Conservation (phyloP, 2,888 invertebrate species). For the Luffia ferchaultella region DNA sequence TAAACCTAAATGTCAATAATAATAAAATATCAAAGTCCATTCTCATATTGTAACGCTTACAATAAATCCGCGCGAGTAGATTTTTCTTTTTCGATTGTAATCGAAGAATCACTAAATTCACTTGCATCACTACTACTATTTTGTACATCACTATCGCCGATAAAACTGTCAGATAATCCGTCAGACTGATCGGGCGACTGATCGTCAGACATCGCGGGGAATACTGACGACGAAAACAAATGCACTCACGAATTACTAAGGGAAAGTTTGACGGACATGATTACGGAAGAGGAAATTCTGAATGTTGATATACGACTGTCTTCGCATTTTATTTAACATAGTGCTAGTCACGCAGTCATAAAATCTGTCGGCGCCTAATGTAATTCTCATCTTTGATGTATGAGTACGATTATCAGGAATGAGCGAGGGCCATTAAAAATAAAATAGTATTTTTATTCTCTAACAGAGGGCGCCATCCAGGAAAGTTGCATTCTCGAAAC, state of each 20-base stretch:
- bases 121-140: not conserved
- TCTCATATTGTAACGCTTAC: not conserved
- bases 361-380: not conserved
- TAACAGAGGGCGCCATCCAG: too few species aligned
- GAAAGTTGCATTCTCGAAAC: too few species aligned
- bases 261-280: not conserved
- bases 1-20: too few species aligned
- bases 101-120: not conserved
- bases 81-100: not conserved
- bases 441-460: too few species aligned
- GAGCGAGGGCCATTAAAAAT: too few species aligned
- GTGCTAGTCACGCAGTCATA: not conserved
- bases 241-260: conserved; percentile 3
- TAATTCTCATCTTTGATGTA: too few species aligned
- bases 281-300: not conserved
- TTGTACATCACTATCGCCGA: not conserved
- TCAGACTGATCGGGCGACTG: conserved; percentile 21
- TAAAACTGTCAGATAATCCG: conserved; percentile 48
- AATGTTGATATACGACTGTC: not conserved
- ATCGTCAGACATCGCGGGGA: conserved; percentile 22
- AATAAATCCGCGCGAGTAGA: not conserved
- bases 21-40: too few species aligned
- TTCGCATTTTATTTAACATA: not conserved
- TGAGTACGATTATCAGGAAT: too few species aligned
- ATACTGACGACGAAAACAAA: conserved; percentile 23